A percentile compares a stretch with the other conserved stretches of the same genome.
These are phyloP conservation scores for Psammodynastes pulverulentus DNA, from an alignment of 2,113 vertebrate genomes.

Conservation along the genomic window DNA sequence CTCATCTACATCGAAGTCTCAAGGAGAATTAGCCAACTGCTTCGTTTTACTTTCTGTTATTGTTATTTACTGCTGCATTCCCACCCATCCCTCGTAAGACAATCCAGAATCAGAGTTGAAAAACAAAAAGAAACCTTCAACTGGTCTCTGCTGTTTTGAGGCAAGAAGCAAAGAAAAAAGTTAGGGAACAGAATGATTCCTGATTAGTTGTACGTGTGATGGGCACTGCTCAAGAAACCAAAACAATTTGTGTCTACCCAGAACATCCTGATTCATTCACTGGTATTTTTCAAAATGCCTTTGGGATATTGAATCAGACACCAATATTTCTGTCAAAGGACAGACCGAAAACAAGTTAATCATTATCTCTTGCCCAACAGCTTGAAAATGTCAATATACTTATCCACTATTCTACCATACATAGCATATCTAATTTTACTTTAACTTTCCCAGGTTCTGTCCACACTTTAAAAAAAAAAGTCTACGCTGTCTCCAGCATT, in stretches of 20 bases:
- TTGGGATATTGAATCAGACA: conserved; percentile 39
- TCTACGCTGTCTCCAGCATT: not conserved
- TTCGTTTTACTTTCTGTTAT: not conserved
- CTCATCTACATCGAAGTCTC: not conserved
- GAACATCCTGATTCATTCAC: not conserved
- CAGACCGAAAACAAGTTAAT: conserved; percentile 35
- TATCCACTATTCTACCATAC: not conserved
- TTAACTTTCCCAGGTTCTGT: not conserved
- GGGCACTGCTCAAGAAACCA: not conserved
- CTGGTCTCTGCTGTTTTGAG: not conserved
- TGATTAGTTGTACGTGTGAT: not conserved
- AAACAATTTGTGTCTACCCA: not conserved
- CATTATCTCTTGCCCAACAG: not conserved
- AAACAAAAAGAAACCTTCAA: not conserved
- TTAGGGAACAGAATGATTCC: not conserved
- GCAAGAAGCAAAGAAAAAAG: too few relatives aligned
- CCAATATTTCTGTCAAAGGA: conserved; percentile 1
- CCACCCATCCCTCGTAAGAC: conserved; percentile 22
- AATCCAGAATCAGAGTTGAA: conserved; percentile 37
- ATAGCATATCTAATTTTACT: not conserved
- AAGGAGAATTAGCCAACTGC: not conserved
- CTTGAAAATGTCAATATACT: not conserved
- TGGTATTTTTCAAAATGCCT: conserved; percentile 21
- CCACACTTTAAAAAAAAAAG: not conserved
- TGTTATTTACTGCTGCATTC: conserved; percentile 45